These are phyloP conservation scores for Eubasilissa regina DNA, from an alignment of 1,140 invertebrate genomes.

Conservation along the genomic window DNA sequence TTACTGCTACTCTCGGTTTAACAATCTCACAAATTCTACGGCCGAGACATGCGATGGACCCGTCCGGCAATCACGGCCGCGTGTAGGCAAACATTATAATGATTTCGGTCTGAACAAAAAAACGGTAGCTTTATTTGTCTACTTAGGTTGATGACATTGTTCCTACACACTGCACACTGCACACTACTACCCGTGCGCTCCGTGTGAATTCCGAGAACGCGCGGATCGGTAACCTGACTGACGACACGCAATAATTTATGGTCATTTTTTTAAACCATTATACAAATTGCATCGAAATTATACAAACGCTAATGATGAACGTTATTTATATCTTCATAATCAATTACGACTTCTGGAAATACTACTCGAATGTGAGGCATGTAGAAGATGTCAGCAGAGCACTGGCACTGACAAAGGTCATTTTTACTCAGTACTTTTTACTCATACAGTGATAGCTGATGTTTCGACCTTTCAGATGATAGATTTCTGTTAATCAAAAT, in stretches of 20 bases:
- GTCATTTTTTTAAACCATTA: not conserved
- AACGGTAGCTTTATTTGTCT: slow-evolving; percentile 47
- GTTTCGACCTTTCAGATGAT: too few relatives aligned
- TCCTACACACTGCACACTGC: not conserved
- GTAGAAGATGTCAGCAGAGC: not conserved
- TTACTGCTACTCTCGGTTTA: slow-evolving; percentile 45
- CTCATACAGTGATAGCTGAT: too few relatives aligned
- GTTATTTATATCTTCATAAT: too few relatives aligned
- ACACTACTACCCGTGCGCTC: not conserved
- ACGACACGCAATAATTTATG: not conserved
- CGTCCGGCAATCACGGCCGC: slow-evolving; percentile 25
- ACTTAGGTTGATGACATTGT: slow-evolving; percentile 37
- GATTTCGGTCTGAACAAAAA: slow-evolving; percentile 31
- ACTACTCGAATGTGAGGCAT: not conserved
- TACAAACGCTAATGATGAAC: too few relatives aligned
- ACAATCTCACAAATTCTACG: slow-evolving; percentile 49
- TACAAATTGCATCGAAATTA: too few relatives aligned
- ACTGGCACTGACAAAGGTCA: too few relatives aligned
- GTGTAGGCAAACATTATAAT: slow-evolving; percentile 41
- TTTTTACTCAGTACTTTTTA: too few relatives aligned
- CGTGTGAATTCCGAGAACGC: slow-evolving; percentile 12
- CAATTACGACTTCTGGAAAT: too few relatives aligned
- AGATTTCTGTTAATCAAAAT: too few relatives aligned
- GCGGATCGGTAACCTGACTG: not conserved
- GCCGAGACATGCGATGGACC: slow-evolving; percentile 35